Conservation (phyloP, 1,140 invertebrate species). For the Trichogramma pretiosum region DNA sequence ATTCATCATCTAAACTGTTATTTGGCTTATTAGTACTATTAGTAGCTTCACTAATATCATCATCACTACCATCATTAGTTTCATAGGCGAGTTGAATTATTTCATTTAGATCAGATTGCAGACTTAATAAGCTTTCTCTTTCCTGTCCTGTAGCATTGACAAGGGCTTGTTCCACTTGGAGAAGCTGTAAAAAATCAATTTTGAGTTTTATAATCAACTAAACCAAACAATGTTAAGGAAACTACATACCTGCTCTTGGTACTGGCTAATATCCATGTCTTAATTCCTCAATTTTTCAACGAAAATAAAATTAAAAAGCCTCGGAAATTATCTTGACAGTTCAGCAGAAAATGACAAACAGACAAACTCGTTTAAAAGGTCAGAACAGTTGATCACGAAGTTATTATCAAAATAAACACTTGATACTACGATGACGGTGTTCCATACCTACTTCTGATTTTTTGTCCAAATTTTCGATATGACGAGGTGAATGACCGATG, state of each 20-base stretch:
- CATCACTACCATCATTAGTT: conserved; percentile 41
- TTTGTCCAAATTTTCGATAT: too few species aligned
- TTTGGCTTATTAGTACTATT: conserved; percentile 22
- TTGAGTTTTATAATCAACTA: too few species aligned
- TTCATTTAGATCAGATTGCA: conserved; percentile 56
- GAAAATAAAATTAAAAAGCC: too few species aligned
- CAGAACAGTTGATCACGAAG: too few species aligned
- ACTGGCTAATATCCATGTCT: conserved; percentile 44
- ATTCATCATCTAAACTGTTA: conserved; percentile 53
- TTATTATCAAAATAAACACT: too few species aligned
- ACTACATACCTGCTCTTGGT: conserved; percentile 44
- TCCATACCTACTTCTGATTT: too few species aligned
- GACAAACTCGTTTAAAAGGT: too few species aligned
- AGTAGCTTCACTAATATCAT: conserved; percentile 20
- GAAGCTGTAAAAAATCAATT: conserved; percentile 43
- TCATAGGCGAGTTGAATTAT: conserved; percentile 56
- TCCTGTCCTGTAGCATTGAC: conserved; percentile 44
- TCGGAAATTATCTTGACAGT: too few species aligned
- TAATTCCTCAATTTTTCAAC: conserved; percentile 31
- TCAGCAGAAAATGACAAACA: too few species aligned
- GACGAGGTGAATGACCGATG: too few species aligned
- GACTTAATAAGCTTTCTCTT: conserved; percentile 48
- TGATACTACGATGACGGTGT: too few species aligned
- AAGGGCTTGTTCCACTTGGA: conserved; percentile 52
- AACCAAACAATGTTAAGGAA: neutral